Conservation (phyloP, 2,888 invertebrate genomes). For the Eupithecia exiguata region DNA sequence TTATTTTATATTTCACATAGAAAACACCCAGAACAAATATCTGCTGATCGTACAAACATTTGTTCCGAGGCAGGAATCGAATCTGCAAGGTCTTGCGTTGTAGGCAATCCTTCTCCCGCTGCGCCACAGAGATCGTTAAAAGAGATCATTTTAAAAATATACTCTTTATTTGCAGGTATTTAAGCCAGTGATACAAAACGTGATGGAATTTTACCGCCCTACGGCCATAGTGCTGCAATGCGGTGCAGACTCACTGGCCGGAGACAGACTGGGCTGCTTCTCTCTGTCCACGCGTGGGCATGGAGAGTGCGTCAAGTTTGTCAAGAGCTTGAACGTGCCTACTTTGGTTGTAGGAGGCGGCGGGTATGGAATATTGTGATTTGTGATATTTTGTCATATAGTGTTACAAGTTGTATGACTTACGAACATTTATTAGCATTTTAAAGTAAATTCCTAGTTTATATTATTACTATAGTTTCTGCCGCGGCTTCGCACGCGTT, state of each 20-base stretch:
- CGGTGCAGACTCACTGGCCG: slow-evolving; percentile 98
- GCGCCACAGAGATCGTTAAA: neutral
- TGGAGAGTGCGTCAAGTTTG: slow-evolving; percentile 98
- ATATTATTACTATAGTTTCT: no score
- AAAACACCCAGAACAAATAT: no score
- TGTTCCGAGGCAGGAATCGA: neutral
- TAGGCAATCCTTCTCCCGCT: neutral
- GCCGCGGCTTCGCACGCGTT: no score
- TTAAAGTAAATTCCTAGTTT: no score
- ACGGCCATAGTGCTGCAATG: slow-evolving; percentile 99
- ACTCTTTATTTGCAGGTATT: slow-evolving; percentile 86
- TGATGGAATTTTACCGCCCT: slow-evolving; percentile 98
- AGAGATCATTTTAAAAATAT: neutral
- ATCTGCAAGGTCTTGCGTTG: neutral
- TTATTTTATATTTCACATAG: no score
- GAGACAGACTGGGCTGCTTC: slow-evolving; percentile 97
- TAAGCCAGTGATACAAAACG: slow-evolving; percentile 95
- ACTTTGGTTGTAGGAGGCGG: slow-evolving; percentile 93
- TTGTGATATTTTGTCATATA: neutral
- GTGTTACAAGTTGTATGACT: neutral
- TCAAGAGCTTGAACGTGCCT: slow-evolving; percentile 95
- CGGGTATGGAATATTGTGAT: slow-evolving; percentile 69
- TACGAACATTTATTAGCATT: no score
- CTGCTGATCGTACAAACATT: no score
- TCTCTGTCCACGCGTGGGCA: slow-evolving; percentile 97